Conservation (phyloP, 1,140 invertebrate species). For the Coptotermes formosanus region DNA sequence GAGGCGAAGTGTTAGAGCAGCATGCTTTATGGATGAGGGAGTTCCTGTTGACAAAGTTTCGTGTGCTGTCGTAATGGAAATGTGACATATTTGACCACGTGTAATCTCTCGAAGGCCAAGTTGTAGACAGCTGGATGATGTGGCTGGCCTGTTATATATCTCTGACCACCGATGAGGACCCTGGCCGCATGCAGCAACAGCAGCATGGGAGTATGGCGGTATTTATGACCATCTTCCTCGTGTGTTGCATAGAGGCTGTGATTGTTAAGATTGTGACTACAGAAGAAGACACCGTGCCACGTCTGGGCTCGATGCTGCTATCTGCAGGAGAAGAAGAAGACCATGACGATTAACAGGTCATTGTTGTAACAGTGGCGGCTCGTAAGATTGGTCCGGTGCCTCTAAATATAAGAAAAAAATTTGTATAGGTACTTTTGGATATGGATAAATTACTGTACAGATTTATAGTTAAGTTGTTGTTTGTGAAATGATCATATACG, state of each 20-base stretch:
- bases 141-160: constrained; percentile 32
- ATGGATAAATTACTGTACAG: no score
- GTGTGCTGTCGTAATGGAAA: no score
- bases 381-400: no score
- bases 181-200: constrained; percentile 8
- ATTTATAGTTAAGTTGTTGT: no score
- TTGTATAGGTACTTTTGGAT: no score
- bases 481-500: no score
- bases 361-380: neutral
- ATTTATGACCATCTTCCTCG: constrained; percentile 38
- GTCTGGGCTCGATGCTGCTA: neutral
- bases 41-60: no score
- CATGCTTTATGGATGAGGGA: no score
- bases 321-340: neutral
- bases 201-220: constrained; percentile 39
- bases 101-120: constrained; percentile 20
- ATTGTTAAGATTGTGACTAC: constrained; percentile 37
- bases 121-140: constrained; percentile 17
- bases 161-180: constrained; percentile 20
- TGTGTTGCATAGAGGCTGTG: constrained; percentile 39
- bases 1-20: no score
- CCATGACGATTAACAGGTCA: neutral
- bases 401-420: no score
- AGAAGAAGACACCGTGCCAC: neutral
- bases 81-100: neutral